phyloP scores from a whole-genome alignment of 2,113 vertebrate genomes.

The Chlorodrepanis virens region DNA sequence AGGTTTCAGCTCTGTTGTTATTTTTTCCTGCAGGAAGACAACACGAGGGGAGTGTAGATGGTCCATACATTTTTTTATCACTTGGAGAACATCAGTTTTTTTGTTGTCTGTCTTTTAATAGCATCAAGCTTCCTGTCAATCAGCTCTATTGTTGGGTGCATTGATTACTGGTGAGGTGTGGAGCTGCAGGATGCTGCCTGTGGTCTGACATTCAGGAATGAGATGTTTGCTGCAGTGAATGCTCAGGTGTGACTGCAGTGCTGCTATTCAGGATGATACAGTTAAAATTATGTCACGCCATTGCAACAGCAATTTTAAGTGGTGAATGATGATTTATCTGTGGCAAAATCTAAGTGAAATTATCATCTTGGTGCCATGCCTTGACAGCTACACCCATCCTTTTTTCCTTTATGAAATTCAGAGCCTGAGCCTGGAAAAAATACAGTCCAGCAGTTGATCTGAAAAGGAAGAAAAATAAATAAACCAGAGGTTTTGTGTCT shows the following conservation, averaged over 20 bases:
- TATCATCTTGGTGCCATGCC: not conserved
- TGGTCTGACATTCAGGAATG: conserved; percentile 44
- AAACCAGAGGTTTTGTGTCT: not conserved
- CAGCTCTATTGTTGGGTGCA: conserved; percentile 18
- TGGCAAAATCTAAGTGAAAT: not conserved
- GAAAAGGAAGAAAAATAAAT: not conserved
- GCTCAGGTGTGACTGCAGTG: conserved; percentile 24
- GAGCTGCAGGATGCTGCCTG: not conserved
- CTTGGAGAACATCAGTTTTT: not conserved
- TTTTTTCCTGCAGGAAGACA: not conserved
- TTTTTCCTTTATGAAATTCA: not conserved
- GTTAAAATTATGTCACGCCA: conserved; percentile 5
- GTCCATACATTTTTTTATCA: not conserved
- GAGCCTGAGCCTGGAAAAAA: not conserved
- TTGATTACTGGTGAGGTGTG: not conserved
- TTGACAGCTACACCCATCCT: not conserved
- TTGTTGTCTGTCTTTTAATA: not conserved
- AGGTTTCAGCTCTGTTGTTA: not conserved
- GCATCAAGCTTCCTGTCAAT: conserved; percentile 19
- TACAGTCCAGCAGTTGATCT: not conserved
- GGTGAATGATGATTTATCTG: not conserved
- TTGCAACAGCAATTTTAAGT: conserved; percentile 2
- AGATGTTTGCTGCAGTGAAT: conserved; percentile 39
- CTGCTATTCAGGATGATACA: not conserved
- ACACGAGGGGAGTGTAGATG: not conserved